Percentiles rank a stretch among this genome's conserved stretches.
Evolutionary conservation across 2,797 vertebrate genomes (phyloP).

Genomic region (Notoglanidium macrostoma): DNA sequence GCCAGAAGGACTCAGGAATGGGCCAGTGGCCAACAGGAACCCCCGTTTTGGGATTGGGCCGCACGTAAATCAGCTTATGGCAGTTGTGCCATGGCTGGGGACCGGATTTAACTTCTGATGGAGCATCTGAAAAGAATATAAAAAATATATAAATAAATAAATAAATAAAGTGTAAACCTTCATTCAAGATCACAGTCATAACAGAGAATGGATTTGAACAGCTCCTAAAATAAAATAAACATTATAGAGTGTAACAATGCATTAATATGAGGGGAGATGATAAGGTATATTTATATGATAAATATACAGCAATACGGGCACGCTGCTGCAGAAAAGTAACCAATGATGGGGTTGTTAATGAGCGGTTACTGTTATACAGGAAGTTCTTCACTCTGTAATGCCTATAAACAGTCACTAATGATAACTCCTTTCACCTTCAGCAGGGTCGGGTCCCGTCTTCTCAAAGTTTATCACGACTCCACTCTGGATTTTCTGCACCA

Average conservation of each 20-base stretch:
- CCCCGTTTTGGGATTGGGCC: slow-evolving; percentile 95
- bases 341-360: too few species aligned
- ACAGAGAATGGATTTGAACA: background rate
- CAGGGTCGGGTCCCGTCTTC: slow-evolving; percentile 92
- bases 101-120: slow-evolving; percentile 81
- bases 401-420: background rate
- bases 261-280: background rate
- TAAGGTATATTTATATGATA: background rate
- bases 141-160: too few species aligned
- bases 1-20: slow-evolving; percentile 97
- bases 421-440: slow-evolving; percentile 80
- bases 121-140: slow-evolving; percentile 74
- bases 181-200: background rate
- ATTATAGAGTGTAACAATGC: background rate
- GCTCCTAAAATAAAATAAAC: background rate
- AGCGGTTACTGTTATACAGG: background rate
- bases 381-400: background rate
- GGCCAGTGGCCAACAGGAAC: slow-evolving; percentile 98
- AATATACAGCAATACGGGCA: background rate
- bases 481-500: slow-evolving; percentile 97
- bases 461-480: slow-evolving; percentile 98
- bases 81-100: slow-evolving; percentile 93
- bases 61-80: slow-evolving; percentile 98
- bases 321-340: background rate
- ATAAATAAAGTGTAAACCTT: background rate